Conservation (phyloP, 2,888 invertebrate species). For the Hyposoter dolosus region DNA sequence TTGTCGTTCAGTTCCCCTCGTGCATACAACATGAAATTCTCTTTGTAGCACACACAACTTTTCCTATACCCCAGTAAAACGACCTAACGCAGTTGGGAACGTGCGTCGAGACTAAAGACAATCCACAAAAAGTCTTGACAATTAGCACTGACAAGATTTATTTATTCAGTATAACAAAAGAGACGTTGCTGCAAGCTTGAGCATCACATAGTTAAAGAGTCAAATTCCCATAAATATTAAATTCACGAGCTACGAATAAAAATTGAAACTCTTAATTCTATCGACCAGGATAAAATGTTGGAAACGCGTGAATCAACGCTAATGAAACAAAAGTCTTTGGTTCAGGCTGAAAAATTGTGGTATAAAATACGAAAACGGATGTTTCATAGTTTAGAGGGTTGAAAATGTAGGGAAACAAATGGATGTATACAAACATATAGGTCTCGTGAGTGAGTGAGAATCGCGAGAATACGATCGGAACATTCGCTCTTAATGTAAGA, state of each 20-base stretch:
- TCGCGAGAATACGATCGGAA: slow-evolving; percentile 25
- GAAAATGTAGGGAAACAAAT: slow-evolving; percentile 13
- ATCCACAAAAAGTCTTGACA: not conserved
- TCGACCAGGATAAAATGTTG: not conserved
- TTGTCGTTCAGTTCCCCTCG: slow-evolving; percentile 27
- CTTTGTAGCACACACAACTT: too few relatives aligned
- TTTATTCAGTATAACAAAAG: too few relatives aligned
- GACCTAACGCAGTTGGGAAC: not conserved
- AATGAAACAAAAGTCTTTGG: not conserved
- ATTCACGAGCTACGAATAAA: not conserved
- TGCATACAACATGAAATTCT: not conserved
- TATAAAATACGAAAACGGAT: slow-evolving; percentile 10
- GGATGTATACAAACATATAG: not conserved
- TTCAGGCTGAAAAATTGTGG: not conserved
- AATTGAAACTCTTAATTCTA: not conserved
- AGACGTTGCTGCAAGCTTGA: too few relatives aligned
- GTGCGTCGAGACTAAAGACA: not conserved
- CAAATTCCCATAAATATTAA: not conserved
- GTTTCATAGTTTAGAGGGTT: not conserved
- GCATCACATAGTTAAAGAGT: too few relatives aligned
- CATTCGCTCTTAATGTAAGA: slow-evolving; percentile 7
- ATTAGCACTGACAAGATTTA: too few relatives aligned
- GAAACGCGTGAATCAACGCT: not conserved
- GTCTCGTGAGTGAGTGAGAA: slow-evolving; percentile 10
- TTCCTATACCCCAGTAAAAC: not conserved